A percentile compares a stretch with the other conserved stretches of the same genome.
phyloP scores from a whole-genome alignment of 1,140 invertebrate genomes.

The Teleogryllus occipitalis region DNA sequence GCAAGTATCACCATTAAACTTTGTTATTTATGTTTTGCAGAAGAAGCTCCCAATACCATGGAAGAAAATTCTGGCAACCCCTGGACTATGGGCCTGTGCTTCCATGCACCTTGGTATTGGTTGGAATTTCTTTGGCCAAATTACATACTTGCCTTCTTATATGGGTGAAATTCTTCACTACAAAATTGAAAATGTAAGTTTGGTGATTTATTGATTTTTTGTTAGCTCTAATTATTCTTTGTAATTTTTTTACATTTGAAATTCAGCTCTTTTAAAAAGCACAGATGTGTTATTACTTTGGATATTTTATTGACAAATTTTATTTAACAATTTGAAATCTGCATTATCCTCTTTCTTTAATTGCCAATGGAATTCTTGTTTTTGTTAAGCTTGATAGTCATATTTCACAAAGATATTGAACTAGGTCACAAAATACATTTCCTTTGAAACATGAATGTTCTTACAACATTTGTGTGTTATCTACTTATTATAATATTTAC shows the following conservation, averaged over 20 bases:
- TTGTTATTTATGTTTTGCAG: not conserved
- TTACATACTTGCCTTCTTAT: slow-evolving; percentile 8
- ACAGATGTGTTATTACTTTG: not conserved
- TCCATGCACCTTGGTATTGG: slow-evolving; percentile 11
- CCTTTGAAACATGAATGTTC: too few species aligned
- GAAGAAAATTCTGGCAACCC: not conserved
- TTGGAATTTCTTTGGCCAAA: slow-evolving; percentile 8
- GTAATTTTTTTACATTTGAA: not conserved
- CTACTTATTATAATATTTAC: too few species aligned
- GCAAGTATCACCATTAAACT: too few species aligned
- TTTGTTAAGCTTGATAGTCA: too few species aligned
- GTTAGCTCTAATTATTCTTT: not conserved
- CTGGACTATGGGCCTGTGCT: slow-evolving; percentile 13
- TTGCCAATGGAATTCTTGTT: too few species aligned
- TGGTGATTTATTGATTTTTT: not conserved
- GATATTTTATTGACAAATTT: too few species aligned
- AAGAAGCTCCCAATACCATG: slow-evolving; percentile 11
- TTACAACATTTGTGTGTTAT: too few species aligned
- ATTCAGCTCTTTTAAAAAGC: not conserved
- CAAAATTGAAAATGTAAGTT: slow-evolving; percentile 13
- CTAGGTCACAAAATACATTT: too few species aligned
- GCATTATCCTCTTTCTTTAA: too few species aligned
- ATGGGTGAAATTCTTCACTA: slow-evolving; percentile 13
- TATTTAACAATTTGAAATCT: too few species aligned
- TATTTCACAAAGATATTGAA: too few species aligned